phyloP scores from a whole-genome alignment of 2,113 vertebrate genomes.

The Cephalopholis sonnerati region DNA sequence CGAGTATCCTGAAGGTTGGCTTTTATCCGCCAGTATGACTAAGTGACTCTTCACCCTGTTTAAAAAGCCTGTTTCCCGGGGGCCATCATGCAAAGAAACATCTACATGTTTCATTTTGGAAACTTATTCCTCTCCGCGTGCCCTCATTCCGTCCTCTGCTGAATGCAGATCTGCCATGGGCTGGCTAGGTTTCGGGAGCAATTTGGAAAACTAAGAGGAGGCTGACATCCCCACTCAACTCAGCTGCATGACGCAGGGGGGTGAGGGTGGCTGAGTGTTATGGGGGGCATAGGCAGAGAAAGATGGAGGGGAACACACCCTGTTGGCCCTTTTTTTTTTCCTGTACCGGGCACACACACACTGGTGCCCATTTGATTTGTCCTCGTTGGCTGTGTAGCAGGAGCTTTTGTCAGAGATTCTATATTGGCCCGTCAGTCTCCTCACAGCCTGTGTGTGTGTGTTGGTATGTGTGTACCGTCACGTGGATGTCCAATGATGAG shows the following conservation, averaged over 20 bases:
- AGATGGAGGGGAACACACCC: conserved; percentile 2
- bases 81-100: conserved; percentile 30
- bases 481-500: conserved; percentile 25
- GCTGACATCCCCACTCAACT: conserved; percentile 51
- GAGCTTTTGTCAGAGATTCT: conserved; percentile 17
- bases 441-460: conserved; percentile 2
- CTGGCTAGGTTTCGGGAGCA: conserved; percentile 60
- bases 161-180: conserved; percentile 53
- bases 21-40: conserved; percentile 37
- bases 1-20: conserved; percentile 34
- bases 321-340: not conserved
- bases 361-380: not conserved
- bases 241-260: conserved; percentile 7
- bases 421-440: conserved; percentile 33
- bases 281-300: conserved; percentile 9
- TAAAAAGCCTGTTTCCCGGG: conserved; percentile 17
- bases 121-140: conserved; percentile 37
- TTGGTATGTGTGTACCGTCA: not conserved
- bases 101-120: conserved; percentile 48
- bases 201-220: conserved; percentile 58
- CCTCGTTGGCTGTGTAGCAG: conserved; percentile 5
- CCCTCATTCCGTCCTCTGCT: conserved; percentile 58
- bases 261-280: not conserved
- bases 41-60: conserved; percentile 46
- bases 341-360: not conserved